These are phyloP conservation scores for Callinectes sapidus DNA, from an alignment of 2,888 invertebrate species.

Conservation along the genomic window DNA sequence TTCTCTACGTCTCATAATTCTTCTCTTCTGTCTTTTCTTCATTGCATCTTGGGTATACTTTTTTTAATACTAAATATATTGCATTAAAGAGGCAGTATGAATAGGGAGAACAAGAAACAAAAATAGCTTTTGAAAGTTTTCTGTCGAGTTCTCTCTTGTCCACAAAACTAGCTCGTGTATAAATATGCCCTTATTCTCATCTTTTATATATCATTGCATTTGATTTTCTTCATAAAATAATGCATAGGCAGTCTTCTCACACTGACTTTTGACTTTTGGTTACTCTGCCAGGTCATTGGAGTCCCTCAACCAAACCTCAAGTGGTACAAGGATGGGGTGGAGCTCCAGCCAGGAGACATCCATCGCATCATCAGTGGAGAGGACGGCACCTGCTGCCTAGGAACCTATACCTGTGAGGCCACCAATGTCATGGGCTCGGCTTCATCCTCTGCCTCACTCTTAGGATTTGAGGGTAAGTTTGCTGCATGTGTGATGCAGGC, in stretches of 20 bases:
- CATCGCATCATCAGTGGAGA: slow-evolving; percentile 92
- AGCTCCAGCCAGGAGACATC: slow-evolving; percentile 92
- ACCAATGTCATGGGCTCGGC: slow-evolving; percentile 93
- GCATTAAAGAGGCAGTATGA: no score
- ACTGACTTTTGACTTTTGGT: neutral
- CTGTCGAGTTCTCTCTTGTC: no score
- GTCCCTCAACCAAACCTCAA: slow-evolving; percentile 92
- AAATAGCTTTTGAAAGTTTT: no score
- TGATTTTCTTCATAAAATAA: neutral
- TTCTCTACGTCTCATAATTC: neutral
- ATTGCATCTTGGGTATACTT: no score
- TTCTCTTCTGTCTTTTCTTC: neutral
- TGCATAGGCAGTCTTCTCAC: neutral
- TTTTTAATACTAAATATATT: no score
- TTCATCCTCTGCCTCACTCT: slow-evolving; percentile 89
- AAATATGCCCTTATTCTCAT: no score
- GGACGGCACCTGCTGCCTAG: slow-evolving; percentile 91
- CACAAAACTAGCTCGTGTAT: neutral
- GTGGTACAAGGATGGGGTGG: slow-evolving; percentile 94
- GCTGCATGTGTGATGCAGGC: neutral
- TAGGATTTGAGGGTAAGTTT: slow-evolving; percentile 78
- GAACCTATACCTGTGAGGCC: slow-evolving; percentile 93
- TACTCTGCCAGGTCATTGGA: slow-evolving; percentile 82
- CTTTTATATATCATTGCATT: neutral
- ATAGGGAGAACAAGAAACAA: no score